Evolutionary conservation across 2,888 invertebrate genomes (phyloP).

Genomic region (Nineta flava): DNA sequence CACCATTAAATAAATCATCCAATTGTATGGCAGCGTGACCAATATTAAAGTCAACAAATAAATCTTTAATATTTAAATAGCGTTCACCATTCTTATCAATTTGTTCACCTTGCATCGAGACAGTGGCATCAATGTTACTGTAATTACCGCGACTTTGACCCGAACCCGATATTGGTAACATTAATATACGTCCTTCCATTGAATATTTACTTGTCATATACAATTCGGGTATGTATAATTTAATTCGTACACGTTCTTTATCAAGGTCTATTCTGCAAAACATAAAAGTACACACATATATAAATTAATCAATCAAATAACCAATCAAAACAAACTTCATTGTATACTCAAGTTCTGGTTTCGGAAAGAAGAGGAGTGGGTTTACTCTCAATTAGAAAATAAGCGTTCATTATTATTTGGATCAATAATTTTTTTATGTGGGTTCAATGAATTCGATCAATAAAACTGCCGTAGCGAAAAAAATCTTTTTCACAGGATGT

Average conservation of each 20-base stretch:
- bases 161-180: constrained; percentile 56
- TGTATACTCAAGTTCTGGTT: too few species aligned
- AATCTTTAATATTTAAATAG: constrained; percentile 43
- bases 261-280: constrained; percentile 36
- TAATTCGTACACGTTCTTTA: constrained; percentile 39
- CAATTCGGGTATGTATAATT: constrained; percentile 45
- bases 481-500: too few species aligned
- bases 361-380: too few species aligned
- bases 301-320: not conserved
- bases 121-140: constrained; percentile 50
- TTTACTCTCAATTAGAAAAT: not conserved
- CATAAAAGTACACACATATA: constrained; percentile 1
- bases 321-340: too few species aligned
- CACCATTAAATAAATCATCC: constrained; percentile 57
- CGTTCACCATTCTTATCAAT: constrained; percentile 31
- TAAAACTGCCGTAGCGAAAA: too few species aligned
- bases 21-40: constrained; percentile 46
- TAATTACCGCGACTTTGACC: constrained; percentile 52
- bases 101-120: constrained; percentile 42
- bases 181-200: constrained; percentile 50
- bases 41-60: constrained; percentile 49
- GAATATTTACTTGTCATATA: constrained; percentile 46
- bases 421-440: not conserved
- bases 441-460: too few species aligned
- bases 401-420: not conserved